Evolutionary conservation across 2,888 invertebrate genomes (phyloP).

Genomic region (Eristalis tenax): DNA sequence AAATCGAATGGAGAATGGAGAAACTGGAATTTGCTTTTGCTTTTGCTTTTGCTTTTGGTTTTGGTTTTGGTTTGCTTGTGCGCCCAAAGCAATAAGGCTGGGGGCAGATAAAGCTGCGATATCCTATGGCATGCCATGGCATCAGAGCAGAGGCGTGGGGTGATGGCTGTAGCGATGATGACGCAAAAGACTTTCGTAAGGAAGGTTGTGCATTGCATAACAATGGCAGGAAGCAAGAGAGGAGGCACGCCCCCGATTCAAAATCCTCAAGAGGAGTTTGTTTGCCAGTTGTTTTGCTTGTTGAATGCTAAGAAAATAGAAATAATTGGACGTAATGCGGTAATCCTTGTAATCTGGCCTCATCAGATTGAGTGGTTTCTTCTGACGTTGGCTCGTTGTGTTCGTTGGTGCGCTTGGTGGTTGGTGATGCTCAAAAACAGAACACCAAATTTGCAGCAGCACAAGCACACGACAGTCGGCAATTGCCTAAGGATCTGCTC

Average conservation of each 20-base stretch:
- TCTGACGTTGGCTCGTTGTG: constrained; percentile 21
- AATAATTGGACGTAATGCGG: constrained; percentile 75
- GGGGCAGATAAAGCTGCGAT: constrained; percentile 54
- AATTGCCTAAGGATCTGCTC: neutral
- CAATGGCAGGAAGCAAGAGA: constrained; percentile 35
- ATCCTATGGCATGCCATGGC: constrained; percentile 15
- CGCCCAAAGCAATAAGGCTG: constrained; percentile 66
- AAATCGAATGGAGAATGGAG: constrained; percentile 68
- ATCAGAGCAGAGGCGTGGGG: neutral
- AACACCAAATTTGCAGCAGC: constrained; percentile 28
- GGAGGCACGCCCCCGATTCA: constrained; percentile 16
- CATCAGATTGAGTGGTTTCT: constrained; percentile 71
- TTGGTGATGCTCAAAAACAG: constrained; percentile 8
- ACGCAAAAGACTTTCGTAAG: constrained; percentile 57
- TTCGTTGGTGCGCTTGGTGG: constrained; percentile 31
- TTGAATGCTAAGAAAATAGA: constrained; percentile 73
- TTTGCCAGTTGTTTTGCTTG: constrained; percentile 72
- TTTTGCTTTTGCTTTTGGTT: constrained; percentile 5
- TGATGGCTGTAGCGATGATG: constrained; percentile 42
- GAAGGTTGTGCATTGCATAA: constrained; percentile 56
- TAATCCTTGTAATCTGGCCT: constrained; percentile 74
- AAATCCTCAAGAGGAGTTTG: constrained; percentile 65
- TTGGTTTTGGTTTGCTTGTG: constrained; percentile 43
- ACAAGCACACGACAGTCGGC: neutral
- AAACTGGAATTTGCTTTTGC: constrained; percentile 55